Evolutionary conservation across 1,140 invertebrate species (phyloP).

Genomic region (Octopus sinensis): DNA sequence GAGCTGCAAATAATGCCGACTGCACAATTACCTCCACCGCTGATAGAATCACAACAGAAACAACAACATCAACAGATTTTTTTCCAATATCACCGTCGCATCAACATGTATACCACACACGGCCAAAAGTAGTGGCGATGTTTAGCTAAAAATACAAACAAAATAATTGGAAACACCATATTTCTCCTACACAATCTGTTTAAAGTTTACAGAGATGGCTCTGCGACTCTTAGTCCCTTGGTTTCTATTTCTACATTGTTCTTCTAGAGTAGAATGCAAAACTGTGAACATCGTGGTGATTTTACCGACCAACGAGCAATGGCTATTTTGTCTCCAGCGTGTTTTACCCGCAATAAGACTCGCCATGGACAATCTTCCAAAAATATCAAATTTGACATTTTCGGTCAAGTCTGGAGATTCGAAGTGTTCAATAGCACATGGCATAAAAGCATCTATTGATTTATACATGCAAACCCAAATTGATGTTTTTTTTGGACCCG

Average conservation of each 20-base stretch:
- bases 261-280: not conserved
- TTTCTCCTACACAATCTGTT: no score
- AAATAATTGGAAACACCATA: no score
- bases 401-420: slow-evolving; percentile 32
- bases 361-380: slow-evolving; percentile 34
- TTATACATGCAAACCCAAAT: slow-evolving; percentile 35
- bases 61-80: no score
- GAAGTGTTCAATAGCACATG: slow-evolving; percentile 31
- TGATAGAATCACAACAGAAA: no score
- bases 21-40: no score
- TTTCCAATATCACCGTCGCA: no score
- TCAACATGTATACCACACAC: no score
- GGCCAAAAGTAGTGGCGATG: no score
- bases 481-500: slow-evolving; percentile 83
- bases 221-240: no score
- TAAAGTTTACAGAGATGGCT: no score
- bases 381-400: slow-evolving; percentile 26
- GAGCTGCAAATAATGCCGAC: no score
- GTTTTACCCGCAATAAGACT: slow-evolving; percentile 36
- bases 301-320: slow-evolving; percentile 26
- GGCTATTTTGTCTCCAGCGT: slow-evolving; percentile 36
- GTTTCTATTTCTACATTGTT: not conserved
- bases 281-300: slow-evolving; percentile 30
- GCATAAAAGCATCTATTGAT: slow-evolving; percentile 41
- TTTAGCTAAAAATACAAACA: no score